Evolutionary conservation across 2,797 vertebrate species (phyloP).

Genomic region (Macroramphosus scolopax): DNA sequence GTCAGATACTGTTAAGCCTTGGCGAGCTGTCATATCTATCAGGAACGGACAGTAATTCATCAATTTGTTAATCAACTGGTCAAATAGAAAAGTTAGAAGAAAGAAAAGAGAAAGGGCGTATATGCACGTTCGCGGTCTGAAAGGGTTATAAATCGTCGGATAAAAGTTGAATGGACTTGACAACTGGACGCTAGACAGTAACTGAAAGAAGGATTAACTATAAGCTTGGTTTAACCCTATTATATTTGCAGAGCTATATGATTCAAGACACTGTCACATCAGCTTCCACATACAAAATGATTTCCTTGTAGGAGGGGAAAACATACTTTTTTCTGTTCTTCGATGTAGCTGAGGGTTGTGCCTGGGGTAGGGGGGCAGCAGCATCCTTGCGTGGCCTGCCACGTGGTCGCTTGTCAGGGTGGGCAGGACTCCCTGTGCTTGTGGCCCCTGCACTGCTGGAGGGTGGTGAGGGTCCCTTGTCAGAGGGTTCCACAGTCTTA

Average conservation of each 20-base stretch:
- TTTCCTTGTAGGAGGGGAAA: slow-evolving; percentile 19
- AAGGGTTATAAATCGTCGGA: neutral
- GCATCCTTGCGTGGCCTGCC: slow-evolving; percentile 97
- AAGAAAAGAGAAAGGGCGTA: neutral
- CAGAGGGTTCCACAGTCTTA: slow-evolving; percentile 89
- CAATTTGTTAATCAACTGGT: neutral
- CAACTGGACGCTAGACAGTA: neutral
- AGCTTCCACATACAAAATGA: neutral
- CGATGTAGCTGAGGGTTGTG: slow-evolving; percentile 78
- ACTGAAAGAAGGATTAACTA: neutral
- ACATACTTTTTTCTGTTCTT: slow-evolving; percentile 96
- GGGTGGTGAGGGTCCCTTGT: slow-evolving; percentile 82
- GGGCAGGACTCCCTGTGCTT: slow-evolving; percentile 89
- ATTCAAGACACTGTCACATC: neutral
- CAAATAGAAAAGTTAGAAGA: neutral
- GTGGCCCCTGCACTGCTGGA: slow-evolving; percentile 85
- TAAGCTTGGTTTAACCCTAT: neutral
- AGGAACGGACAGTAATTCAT: neutral
- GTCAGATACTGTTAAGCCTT: neutral
- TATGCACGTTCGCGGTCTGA: neutral
- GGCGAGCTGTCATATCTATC: neutral
- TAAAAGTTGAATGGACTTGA: neutral
- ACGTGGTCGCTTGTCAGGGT: slow-evolving; percentile 93
- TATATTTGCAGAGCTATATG: neutral
- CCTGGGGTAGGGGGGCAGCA: slow-evolving; percentile 71